Evolutionary conservation across 2,797 vertebrate species (phyloP), one percentile per base, ranked within the genome.

Genomic region (Myotis daubentonii): DNA sequence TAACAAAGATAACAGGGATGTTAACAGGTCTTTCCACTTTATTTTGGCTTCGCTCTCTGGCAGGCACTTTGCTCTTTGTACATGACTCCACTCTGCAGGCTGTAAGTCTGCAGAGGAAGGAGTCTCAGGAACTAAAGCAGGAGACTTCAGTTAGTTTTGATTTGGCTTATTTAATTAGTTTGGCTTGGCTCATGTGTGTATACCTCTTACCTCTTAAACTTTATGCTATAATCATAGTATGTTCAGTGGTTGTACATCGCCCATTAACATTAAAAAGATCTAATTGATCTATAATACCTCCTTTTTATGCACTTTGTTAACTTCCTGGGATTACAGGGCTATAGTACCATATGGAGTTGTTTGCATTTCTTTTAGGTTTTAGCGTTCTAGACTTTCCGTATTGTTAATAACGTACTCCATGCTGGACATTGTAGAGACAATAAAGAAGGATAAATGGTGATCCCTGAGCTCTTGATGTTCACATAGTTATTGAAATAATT

Each of bases 401-500:
- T 79, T 89, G 57, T 95, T 91, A 78, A 74, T 74, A 85, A 47
- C 17, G 9, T 71, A 4, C 12, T 93, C 25, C 68, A 1, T 94
- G 66, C 65, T 80, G 36, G 65, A 85, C 36, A 74, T 4, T 70
- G 1, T 84, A 41, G 38, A 79, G 38, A 25, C 49, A 82, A 10
- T 53, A 68, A 62, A 81, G 82, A 53, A 74, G 51, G 13, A 66
- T 85, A 44, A 75, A 80, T n/a, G 80, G 16, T 92, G 62, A 19
- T 23, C 30, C 1, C n/a, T 84, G 23, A 76, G 62, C 28, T 78
- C 49, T 87, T 33, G 49, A 94, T 53, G 41, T 13, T 89, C 30
- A 72, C 38, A 57, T 81, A 68, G 49, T 92, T 88, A 79, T 3
- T 93, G 68, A 95, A 87, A 70, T 89, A 75, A 78, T 75, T 94